Percentiles rank a stretch among this genome's conserved stretches.
phyloP scores from a whole-genome alignment of 2,113 vertebrate species.

The Lagopus muta region DNA sequence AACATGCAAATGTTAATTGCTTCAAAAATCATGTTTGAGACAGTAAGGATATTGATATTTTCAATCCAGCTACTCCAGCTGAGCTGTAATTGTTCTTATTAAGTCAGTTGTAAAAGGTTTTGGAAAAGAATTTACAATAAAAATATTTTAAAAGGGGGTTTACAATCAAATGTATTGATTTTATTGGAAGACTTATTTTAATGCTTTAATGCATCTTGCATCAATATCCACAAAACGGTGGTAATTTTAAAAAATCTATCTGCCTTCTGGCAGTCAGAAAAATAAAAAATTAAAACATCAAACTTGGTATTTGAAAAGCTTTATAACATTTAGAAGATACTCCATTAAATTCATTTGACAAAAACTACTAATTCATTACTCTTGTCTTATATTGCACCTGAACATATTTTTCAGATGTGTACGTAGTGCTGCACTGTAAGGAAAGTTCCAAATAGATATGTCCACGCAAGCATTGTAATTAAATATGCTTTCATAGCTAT shows the following conservation, averaged over 20 bases:
- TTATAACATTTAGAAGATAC: neutral
- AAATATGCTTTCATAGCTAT: neutral
- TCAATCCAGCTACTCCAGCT: neutral
- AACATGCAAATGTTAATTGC: neutral
- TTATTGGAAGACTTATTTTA: neutral
- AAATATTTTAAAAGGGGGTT: neutral
- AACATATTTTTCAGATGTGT: neutral
- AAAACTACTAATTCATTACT: neutral
- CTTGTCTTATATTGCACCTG: accelerated
- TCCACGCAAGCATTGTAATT: neutral
- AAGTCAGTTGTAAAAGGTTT: neutral
- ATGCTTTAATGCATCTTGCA: neutral
- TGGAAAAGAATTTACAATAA: neutral
- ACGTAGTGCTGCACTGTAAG: neutral
- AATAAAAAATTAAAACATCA: neutral
- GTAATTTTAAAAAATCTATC: neutral
- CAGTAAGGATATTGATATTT: neutral
- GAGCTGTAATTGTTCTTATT: neutral
- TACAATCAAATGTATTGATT: neutral
- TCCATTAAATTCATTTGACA: neutral
- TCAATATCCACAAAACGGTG: neutral
- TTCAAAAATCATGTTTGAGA: constrained; percentile 5
- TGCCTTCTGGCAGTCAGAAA: neutral
- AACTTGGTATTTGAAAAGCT: neutral
- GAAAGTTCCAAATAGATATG: neutral